Evolutionary conservation across 2,888 invertebrate genomes (phyloP).

Genomic region (Harpalus rubripes): DNA sequence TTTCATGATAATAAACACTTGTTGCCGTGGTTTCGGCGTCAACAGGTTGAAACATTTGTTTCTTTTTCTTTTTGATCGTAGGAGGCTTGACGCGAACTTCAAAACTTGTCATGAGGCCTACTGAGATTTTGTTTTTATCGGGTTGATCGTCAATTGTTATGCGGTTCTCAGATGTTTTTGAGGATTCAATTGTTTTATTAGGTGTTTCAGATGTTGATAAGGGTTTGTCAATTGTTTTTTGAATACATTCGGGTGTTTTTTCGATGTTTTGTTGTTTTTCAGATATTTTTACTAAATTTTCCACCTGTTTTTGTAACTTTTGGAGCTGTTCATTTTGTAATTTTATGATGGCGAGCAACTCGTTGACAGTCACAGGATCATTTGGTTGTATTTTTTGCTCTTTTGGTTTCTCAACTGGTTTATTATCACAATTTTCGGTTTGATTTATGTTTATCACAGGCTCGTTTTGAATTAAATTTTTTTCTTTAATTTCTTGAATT

Average conservation of each 20-base stretch:
- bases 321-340: slow-evolving; percentile 84
- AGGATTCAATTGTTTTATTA: slow-evolving; percentile 21
- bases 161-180: slow-evolving; percentile 61
- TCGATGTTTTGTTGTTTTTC: slow-evolving; percentile 66
- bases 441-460: slow-evolving; percentile 73
- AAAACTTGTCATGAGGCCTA: slow-evolving; percentile 87
- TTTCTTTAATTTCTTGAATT: slow-evolving; percentile 3
- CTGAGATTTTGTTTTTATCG: slow-evolving; percentile 80
- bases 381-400: slow-evolving; percentile 69
- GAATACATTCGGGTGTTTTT: slow-evolving; percentile 60
- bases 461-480: slow-evolving; percentile 74
- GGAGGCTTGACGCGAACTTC: slow-evolving; percentile 76
- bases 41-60: slow-evolving; percentile 34
- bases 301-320: slow-evolving; percentile 82
- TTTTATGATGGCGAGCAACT: slow-evolving; percentile 83
- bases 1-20: slow-evolving; percentile 24
- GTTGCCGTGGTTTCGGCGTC: slow-evolving; percentile 20
- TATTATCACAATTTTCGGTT: slow-evolving; percentile 73
- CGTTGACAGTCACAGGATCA: slow-evolving; percentile 80
- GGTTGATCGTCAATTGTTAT: slow-evolving; percentile 64
- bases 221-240: slow-evolving; percentile 63
- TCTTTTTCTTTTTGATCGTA: slow-evolving; percentile 12
- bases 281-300: slow-evolving; percentile 78
- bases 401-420: slow-evolving; percentile 70
- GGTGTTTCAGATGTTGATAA: slow-evolving; percentile 63